Percentiles rank a stretch among this genome's conserved stretches.
Evolutionary conservation across 2,797 vertebrate species (phyloP).

Genomic region (Oryzias sinensis): DNA sequence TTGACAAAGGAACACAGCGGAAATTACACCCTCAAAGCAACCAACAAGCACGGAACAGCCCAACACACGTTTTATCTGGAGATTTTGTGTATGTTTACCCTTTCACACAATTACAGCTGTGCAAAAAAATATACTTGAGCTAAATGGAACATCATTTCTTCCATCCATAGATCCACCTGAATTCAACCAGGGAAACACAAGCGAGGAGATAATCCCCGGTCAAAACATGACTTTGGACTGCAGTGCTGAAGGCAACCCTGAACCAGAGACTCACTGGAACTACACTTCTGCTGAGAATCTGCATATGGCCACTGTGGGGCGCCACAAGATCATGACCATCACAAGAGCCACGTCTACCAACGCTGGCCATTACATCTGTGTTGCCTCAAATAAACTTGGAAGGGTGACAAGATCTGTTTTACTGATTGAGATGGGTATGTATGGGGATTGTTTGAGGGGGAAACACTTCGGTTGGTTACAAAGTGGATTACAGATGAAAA

Average conservation of each 20-base stretch:
- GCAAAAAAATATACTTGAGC: neutral
- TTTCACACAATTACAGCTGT: neutral
- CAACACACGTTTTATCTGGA: neutral
- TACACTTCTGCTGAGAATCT: neutral
- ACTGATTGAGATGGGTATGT: slow-evolving; percentile 59
- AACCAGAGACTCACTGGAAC: slow-evolving; percentile 37
- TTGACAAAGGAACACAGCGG: slow-evolving; percentile 45
- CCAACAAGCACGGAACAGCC: slow-evolving; percentile 42
- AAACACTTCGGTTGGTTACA: neutral
- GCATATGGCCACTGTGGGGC: slow-evolving; percentile 27
- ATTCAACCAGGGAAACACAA: neutral
- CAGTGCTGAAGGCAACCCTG: slow-evolving; percentile 57
- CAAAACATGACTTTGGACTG: slow-evolving; percentile 49
- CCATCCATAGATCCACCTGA: slow-evolving; percentile 53
- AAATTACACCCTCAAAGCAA: slow-evolving; percentile 24
- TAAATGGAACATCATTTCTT: neutral
- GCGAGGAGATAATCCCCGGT: neutral
- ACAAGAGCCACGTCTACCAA: slow-evolving; percentile 58
- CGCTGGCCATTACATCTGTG: slow-evolving; percentile 58
- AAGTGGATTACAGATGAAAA: neutral
- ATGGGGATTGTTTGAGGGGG: slow-evolving; percentile 7
- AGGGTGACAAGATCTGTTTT: slow-evolving; percentile 13
- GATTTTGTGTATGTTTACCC: slow-evolving; percentile 44
- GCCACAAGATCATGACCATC: slow-evolving; percentile 28
- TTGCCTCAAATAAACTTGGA: slow-evolving; percentile 66